Percentiles rank a stretch among this genome's conserved stretches.
Conservation (phyloP, 2,113 vertebrate species). For the Phylloscopus trochilus region DNA sequence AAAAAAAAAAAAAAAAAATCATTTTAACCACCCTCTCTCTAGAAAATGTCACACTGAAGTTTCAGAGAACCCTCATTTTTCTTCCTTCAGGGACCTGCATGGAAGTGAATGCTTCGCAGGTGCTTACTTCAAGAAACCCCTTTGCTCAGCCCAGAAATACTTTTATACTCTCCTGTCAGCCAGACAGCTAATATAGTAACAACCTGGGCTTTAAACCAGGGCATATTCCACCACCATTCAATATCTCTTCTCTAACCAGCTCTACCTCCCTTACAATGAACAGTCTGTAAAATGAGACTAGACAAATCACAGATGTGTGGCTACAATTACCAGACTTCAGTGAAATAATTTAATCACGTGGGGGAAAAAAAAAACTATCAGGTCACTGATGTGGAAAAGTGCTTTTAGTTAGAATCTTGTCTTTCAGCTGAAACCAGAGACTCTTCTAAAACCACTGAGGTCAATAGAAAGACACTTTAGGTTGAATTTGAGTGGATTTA, state of each 20-base stretch:
- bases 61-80: background rate
- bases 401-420: background rate
- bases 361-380: background rate
- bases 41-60: background rate
- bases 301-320: background rate
- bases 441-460: background rate
- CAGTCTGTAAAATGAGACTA: background rate
- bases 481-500: background rate
- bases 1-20: background rate
- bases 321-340: background rate
- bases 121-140: background rate
- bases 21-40: background rate
- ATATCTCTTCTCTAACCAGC: background rate
- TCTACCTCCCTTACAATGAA: background rate
- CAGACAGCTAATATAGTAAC: background rate
- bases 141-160: background rate
- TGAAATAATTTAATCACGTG: background rate
- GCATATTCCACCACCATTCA: background rate
- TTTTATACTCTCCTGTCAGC: background rate
- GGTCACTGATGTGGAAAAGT: background rate
- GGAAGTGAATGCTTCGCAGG: background rate
- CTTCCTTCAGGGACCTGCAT: background rate
- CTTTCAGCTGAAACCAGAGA: background rate
- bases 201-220: background rate
- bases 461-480: background rate